A percentile compares a stretch with the other conserved stretches of the same genome.
phyloP scores from a whole-genome alignment of 2,888 invertebrate genomes.

The Laspeyria flexula region DNA sequence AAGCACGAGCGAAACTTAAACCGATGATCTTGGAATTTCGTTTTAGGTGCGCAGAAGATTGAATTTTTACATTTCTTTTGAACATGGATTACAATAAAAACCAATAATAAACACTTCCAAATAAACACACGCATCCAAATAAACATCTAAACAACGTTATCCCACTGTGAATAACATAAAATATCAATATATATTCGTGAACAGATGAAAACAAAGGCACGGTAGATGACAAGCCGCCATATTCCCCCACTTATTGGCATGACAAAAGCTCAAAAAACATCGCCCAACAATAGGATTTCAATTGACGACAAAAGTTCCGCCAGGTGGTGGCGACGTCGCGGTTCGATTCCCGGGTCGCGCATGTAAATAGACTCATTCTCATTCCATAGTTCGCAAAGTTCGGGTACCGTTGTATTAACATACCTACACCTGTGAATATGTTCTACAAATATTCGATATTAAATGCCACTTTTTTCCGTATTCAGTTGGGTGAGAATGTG shows the following conservation, averaged over 20 bases:
- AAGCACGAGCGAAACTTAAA: too few relatives aligned
- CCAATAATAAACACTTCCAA: too few relatives aligned
- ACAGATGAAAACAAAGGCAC: conserved; percentile 30
- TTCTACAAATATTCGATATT: conserved; percentile 11
- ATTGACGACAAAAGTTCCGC: conserved; percentile 37
- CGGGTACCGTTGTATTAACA: conserved; percentile 28
- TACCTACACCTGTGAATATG: conserved; percentile 35
- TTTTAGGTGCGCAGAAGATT: too few relatives aligned
- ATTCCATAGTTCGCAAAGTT: conserved; percentile 20
- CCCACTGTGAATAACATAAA: not conserved
- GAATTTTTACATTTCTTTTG: too few relatives aligned
- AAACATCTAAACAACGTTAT: not conserved
- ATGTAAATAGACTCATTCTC: conserved; percentile 47
- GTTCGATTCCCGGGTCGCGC: conserved; percentile 44
- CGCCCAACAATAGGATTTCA: conserved; percentile 39
- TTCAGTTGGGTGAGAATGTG: too few relatives aligned
- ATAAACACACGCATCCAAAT: not conserved
- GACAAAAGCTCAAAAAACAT: conserved; percentile 21
- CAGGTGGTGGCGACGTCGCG: conserved; percentile 44
- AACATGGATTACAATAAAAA: too few relatives aligned
- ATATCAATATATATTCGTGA: conserved; percentile 13
- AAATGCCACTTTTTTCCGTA: too few relatives aligned
- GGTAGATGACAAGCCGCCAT: conserved; percentile 23
- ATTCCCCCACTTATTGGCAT: conserved; percentile 30
- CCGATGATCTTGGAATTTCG: too few relatives aligned